Percentiles rank a stretch among this genome's conserved stretches.
phyloP scores from a whole-genome alignment of 2,888 invertebrate species.

The Empis stercorea region DNA sequence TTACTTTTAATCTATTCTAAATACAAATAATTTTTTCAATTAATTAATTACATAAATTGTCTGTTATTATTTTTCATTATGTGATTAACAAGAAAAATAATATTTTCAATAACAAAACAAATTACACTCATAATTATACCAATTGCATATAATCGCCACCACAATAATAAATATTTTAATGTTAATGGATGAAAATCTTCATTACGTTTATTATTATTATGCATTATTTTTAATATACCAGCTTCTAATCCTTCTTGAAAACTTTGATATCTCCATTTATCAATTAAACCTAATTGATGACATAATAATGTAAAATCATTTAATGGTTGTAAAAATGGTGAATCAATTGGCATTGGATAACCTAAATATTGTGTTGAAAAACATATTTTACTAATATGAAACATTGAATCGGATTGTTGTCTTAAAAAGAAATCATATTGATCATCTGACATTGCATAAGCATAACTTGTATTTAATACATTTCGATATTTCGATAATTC shows the following conservation, averaged over 20 bases:
- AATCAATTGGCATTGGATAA: conserved; percentile 3
- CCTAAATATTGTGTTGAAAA: not conserved
- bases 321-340: conserved; percentile 4
- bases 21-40: no score
- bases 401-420: conserved; percentile 3
- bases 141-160: no score
- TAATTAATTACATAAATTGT: no score
- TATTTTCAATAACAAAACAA: no score
- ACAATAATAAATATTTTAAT: not conserved
- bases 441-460: not conserved
- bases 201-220: not conserved
- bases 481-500: not conserved
- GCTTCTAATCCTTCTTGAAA: not conserved
- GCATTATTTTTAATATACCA: not conserved
- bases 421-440: not conserved
- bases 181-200: not conserved
- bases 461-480: conserved; percentile 3
- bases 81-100: no score
- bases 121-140: no score
- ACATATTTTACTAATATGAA: conserved; percentile 1
- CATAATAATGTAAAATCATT: not conserved
- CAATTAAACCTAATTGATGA: not conserved
- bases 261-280: not conserved
- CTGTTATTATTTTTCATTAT: no score
- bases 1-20: no score